A percentile compares a stretch with the other conserved stretches of the same genome.
Evolutionary conservation across 2,888 invertebrate genomes (phyloP).

Genomic region (Aspidiotus rigidus): DNA sequence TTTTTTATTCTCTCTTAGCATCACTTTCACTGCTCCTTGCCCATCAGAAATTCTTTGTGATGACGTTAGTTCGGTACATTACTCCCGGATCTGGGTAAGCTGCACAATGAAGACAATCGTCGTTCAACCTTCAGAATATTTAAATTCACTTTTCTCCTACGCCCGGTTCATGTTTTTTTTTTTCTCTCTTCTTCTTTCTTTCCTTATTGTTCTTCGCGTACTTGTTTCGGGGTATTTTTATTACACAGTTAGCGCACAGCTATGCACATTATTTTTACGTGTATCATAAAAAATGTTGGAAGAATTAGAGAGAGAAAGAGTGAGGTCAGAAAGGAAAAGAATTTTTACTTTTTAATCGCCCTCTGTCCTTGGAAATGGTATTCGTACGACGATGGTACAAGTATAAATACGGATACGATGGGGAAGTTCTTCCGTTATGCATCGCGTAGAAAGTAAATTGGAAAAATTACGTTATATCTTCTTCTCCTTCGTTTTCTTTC

Average conservation of each 20-base stretch:
- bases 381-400: too few relatives aligned
- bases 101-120: conserved; percentile 16
- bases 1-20: neutral
- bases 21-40: conserved; percentile 12
- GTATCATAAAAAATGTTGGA: too few relatives aligned
- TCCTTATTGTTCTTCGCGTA: neutral
- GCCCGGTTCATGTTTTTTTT: neutral
- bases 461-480: neutral
- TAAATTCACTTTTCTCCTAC: conserved; percentile 21
- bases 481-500: neutral
- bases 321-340: neutral
- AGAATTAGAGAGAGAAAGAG: too few relatives aligned
- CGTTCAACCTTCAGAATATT: conserved; percentile 20
- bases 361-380: conserved; percentile 1
- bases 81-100: conserved; percentile 4
- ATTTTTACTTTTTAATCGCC: neutral
- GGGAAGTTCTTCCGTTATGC: conserved; percentile 2
- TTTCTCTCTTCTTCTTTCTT: neutral
- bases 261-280: too few relatives aligned
- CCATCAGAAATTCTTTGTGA: conserved; percentile 1
- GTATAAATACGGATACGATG: neutral
- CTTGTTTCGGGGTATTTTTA: conserved; percentile 3
- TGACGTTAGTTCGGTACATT: conserved; percentile 5
- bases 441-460: neutral
- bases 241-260: neutral